phyloP scores from a whole-genome alignment of 1,140 invertebrate species.

The Teleopsis dalmanni region DNA sequence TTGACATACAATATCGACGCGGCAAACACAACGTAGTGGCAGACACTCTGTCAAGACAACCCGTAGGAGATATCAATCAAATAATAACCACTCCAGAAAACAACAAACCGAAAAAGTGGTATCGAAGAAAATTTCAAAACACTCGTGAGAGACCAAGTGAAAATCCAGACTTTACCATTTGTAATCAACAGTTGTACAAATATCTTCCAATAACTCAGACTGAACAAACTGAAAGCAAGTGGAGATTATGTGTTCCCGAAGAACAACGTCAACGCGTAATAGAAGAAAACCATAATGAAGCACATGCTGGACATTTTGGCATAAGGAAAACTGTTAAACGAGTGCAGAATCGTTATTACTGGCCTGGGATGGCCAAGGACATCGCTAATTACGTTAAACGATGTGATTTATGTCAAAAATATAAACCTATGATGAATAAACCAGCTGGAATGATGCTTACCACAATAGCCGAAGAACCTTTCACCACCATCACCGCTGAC shows the following conservation, averaged over 20 bases:
- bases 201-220: neutral
- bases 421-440: neutral
- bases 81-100: neutral
- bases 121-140: neutral
- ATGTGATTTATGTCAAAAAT: neutral
- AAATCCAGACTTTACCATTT: neutral
- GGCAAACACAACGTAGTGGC: conserved; percentile 21
- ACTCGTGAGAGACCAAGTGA: neutral
- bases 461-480: neutral
- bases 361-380: conserved; percentile 1
- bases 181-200: neutral
- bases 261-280: neutral
- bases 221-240: neutral
- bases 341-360: neutral
- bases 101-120: neutral
- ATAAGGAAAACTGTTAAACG: too few species aligned
- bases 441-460: neutral
- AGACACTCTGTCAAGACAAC: conserved; percentile 17
- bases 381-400: neutral
- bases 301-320: neutral
- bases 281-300: neutral
- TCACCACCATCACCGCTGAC: neutral
- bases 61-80: neutral
- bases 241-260: neutral
- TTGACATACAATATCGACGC: conserved; percentile 18